Conservation (phyloP, 2,888 invertebrate species). For the Hipparchia sbordonii region DNA sequence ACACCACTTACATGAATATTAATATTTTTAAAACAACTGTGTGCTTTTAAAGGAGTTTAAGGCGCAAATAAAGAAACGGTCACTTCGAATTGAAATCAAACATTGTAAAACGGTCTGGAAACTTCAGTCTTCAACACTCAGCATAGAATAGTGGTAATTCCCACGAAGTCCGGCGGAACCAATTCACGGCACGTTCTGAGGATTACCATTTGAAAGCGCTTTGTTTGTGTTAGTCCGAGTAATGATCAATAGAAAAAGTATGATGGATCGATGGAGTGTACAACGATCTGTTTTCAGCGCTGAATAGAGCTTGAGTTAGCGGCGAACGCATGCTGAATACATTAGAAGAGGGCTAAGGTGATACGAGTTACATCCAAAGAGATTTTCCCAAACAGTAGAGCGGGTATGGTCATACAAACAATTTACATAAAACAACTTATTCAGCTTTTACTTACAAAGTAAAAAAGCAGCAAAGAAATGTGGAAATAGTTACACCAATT, state of each 20-base stretch:
- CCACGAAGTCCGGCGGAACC: slow-evolving; percentile 73
- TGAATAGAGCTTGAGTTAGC: slow-evolving; percentile 73
- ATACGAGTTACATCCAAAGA: slow-evolving; percentile 16
- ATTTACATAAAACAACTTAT: too few species aligned
- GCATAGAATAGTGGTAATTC: slow-evolving; percentile 55
- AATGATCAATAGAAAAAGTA: slow-evolving; percentile 75
- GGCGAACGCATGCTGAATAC: slow-evolving; percentile 72
- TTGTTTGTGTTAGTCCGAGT: slow-evolving; percentile 76
- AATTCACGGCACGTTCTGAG: slow-evolving; percentile 73
- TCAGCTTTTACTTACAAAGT: too few species aligned
- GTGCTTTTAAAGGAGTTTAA: background rate
- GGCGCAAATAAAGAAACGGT: background rate
- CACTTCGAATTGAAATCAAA: slow-evolving; percentile 8
- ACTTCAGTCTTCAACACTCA: slow-evolving; percentile 21
- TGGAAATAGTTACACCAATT: too few species aligned
- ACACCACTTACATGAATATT: too few species aligned
- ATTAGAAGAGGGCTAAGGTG: slow-evolving; percentile 51
- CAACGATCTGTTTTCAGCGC: slow-evolving; percentile 78
- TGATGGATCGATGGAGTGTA: slow-evolving; percentile 72
- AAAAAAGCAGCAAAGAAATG: too few species aligned
- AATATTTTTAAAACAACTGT: too few species aligned
- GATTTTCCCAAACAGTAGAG: background rate
- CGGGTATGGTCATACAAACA: background rate
- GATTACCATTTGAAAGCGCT: slow-evolving; percentile 79
- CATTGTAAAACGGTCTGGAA: slow-evolving; percentile 14